Conservation (phyloP, 2,113 vertebrate species). For the Monarcha castaneiventris region DNA sequence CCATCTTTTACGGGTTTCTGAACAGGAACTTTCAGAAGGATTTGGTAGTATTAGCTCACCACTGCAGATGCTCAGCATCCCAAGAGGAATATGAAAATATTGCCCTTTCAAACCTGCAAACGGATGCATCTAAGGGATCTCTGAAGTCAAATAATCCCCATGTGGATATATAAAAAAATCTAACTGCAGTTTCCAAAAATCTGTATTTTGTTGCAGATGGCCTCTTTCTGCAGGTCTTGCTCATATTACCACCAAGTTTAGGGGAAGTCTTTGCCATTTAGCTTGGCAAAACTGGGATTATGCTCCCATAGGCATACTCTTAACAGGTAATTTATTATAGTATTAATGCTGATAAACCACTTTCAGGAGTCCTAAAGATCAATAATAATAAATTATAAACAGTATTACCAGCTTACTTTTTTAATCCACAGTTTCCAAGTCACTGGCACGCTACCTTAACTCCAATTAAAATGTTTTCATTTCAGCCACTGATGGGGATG, state of each 20-base stretch:
- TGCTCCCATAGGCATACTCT: not conserved
- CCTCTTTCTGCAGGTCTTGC: not conserved
- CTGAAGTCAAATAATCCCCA: constrained; percentile 55
- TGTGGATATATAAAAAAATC: constrained; percentile 56
- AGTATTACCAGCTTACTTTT: not conserved
- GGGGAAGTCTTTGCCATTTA: not conserved
- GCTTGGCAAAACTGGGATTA: not conserved
- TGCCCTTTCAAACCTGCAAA: constrained; percentile 70
- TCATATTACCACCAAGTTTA: not conserved
- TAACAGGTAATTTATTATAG: not conserved
- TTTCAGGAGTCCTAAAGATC: not conserved
- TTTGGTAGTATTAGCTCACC: constrained; percentile 53
- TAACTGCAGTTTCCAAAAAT: not conserved
- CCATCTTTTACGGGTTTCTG: constrained; percentile 77
- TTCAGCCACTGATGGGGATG: not conserved
- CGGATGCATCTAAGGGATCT: constrained; percentile 66
- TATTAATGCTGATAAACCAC: not conserved
- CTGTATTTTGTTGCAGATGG: not conserved
- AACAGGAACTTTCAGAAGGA: constrained; percentile 82
- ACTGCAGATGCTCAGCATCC: constrained; percentile 60
- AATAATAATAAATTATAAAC: not conserved
- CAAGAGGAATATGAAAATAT: constrained; percentile 71
- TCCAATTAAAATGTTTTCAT: not conserved
- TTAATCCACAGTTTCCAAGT: not conserved
- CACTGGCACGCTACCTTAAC: not conserved